Evolutionary conservation across 2,113 vertebrate genomes (phyloP), one percentile per base, ranked within the genome.

Genomic region (Ammodytes dubius): DNA sequence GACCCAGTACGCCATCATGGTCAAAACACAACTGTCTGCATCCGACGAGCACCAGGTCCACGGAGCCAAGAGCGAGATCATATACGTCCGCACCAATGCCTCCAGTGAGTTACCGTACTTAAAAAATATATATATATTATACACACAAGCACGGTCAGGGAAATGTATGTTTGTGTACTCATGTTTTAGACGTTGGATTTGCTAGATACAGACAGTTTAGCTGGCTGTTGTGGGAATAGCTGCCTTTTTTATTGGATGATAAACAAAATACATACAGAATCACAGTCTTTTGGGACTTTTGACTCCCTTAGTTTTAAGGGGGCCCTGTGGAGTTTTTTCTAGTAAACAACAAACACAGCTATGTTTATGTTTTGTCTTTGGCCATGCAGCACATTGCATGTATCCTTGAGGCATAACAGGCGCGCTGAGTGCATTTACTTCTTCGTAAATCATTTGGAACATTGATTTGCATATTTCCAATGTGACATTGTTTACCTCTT

Each of bases 1-100:
- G 97, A 99, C 97, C 0, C 98, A 99, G 72, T 99, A 99, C 0
- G 98, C 98, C 67, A 96, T 99, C 73, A 99, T 99, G 77, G 97
- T 99, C 11, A 99, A 98, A 92, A 98, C 98, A 0, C 91, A 99
- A 84, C 96, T 99, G 70, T 99, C 98, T 40, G 96, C 97, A 42
- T 97, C 97, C 0, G 98, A 99, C 0, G 98, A 99, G 64, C 96
- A 96, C 9, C 95, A 97, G 66, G 96, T 96, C 0, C 96, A 97
- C 0, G 98, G 98, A 7, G 98, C 98, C n/a, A 99, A 99, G 93
- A 99, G 97, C 0, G 93, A 97, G 66, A 99, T 99, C 91, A 97
- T 99, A 91, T 99, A 99, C 0, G 93, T 99, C 64, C 96, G 97
- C 79, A 99, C 98, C 71, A 95, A 96, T 0, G 97, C 97, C 75